phyloP scores from a whole-genome alignment of 1,140 invertebrate species.

The Pachyrhynchus sulphureomaculatus region DNA sequence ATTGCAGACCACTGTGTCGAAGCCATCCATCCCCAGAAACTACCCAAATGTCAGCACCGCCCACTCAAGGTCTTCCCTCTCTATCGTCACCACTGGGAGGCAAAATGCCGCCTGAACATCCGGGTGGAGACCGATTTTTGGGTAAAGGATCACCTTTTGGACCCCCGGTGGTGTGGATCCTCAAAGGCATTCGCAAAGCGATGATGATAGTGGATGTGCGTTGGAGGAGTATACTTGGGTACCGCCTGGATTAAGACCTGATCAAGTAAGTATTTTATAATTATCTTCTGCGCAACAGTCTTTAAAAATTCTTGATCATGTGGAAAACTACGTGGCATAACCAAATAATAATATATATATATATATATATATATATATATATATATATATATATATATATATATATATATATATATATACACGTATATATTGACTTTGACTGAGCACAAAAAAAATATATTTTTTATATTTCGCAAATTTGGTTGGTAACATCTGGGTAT shows the following conservation, averaged over 20 bases:
- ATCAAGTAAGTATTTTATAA: constrained; percentile 80
- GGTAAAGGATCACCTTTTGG: constrained; percentile 53
- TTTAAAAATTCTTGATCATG: too few species aligned
- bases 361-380: too few species aligned
- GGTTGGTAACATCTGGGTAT: too few species aligned
- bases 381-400: too few species aligned
- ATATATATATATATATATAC: too few species aligned
- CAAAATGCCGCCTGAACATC: constrained; percentile 52
- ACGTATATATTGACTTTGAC: too few species aligned
- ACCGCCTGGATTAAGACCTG: constrained; percentile 90
- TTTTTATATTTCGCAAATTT: too few species aligned
- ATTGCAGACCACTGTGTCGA: constrained; percentile 61
- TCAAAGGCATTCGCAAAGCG: constrained; percentile 88
- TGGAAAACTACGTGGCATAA: too few species aligned
- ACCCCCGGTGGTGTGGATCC: constrained; percentile 57
- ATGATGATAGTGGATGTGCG: constrained; percentile 95
- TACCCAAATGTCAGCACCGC: constrained; percentile 36
- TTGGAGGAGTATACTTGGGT: constrained; percentile 98
- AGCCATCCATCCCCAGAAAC: constrained; percentile 51
- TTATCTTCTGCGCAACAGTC: too few species aligned
- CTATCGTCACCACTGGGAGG: constrained; percentile 48
- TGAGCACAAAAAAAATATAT: too few species aligned
- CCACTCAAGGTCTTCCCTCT: constrained; percentile 43
- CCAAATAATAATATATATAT: too few species aligned
- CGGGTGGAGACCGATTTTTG: constrained; percentile 52